Conservation (phyloP, 53 echinoderm and acorn worm species). For the Crossaster papposus region DNA sequence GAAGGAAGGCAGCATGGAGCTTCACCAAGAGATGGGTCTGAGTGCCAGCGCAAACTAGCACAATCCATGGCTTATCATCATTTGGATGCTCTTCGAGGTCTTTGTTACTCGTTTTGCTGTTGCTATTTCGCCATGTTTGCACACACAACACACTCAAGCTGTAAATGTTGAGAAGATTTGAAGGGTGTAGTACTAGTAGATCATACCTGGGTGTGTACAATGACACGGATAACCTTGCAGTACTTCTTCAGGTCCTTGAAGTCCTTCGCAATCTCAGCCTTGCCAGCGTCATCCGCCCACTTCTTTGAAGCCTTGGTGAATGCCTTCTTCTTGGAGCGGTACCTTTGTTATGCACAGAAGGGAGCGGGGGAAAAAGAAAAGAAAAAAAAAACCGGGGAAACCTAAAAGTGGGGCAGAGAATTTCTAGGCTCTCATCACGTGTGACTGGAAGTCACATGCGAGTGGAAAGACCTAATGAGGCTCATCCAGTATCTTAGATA, state of each 20-base stretch:
- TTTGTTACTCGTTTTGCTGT: too few species aligned
- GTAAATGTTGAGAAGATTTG: neutral
- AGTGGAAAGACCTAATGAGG: constrained; percentile 72
- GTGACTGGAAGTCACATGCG: constrained; percentile 38
- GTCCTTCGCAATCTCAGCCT: constrained; percentile 94
- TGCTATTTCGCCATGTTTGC: too few species aligned
- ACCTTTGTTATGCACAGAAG: constrained; percentile 77
- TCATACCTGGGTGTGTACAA: constrained; percentile 95
- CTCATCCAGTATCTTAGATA: constrained; percentile 76
- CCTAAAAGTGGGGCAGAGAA: constrained; percentile 38
- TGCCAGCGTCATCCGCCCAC: constrained; percentile 99
- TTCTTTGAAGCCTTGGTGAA: constrained; percentile 99
- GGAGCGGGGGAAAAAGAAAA: constrained; percentile 25
- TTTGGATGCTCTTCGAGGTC: too few species aligned
- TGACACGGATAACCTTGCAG: constrained; percentile 98
- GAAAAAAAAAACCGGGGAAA: constrained; percentile 50
- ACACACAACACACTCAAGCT: too few species aligned
- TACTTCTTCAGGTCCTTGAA: constrained; percentile 94
- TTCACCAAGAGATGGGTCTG: too few species aligned
- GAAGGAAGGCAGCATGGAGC: too few species aligned
- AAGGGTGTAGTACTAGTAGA: too few species aligned
- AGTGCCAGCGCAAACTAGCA: too few species aligned
- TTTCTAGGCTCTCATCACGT: constrained; percentile 66
- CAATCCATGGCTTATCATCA: too few species aligned
- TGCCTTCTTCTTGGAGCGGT: constrained; percentile 99